Evolutionary conservation across 2,113 vertebrate species (phyloP).

Genomic region (Pomatostomus ruficeps): DNA sequence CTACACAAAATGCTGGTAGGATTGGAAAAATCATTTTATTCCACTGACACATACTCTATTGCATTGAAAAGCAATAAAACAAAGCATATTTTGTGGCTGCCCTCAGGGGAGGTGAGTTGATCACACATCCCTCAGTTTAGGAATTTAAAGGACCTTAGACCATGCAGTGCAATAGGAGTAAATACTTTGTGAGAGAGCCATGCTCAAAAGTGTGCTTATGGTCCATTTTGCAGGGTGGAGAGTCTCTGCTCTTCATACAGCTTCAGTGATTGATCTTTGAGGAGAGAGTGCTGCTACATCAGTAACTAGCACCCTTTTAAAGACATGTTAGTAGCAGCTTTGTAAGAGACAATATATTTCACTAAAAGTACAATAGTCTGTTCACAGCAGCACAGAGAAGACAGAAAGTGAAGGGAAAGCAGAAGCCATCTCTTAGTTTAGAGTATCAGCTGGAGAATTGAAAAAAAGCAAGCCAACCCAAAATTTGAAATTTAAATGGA

Average conservation of each 20-base stretch:
- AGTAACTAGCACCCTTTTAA: background rate
- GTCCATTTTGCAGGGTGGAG: background rate
- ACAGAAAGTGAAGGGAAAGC: background rate
- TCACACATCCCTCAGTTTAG: background rate
- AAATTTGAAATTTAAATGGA: background rate
- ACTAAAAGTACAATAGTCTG: background rate
- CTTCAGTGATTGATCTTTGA: background rate
- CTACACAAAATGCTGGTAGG: constrained; percentile 1
- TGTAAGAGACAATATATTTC: background rate
- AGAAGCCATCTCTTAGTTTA: background rate
- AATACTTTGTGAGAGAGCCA: background rate
- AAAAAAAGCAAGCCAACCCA: background rate
- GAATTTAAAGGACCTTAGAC: constrained; percentile 1
- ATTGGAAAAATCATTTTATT: constrained; percentile 49
- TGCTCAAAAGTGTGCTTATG: background rate
- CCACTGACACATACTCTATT: background rate
- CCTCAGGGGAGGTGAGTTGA: constrained; percentile 8
- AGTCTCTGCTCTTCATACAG: background rate
- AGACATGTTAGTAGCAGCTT: background rate
- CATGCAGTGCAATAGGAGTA: background rate
- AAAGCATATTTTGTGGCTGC: background rate
- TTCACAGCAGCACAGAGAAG: background rate
- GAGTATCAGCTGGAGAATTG: background rate
- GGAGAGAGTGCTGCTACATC: background rate
- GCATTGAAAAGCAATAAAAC: constrained; percentile 43